Percentiles rank a stretch among this genome's conserved stretches.
Conservation (phyloP, 2,113 vertebrate genomes). For the Hippocampus barbouri region DNA sequence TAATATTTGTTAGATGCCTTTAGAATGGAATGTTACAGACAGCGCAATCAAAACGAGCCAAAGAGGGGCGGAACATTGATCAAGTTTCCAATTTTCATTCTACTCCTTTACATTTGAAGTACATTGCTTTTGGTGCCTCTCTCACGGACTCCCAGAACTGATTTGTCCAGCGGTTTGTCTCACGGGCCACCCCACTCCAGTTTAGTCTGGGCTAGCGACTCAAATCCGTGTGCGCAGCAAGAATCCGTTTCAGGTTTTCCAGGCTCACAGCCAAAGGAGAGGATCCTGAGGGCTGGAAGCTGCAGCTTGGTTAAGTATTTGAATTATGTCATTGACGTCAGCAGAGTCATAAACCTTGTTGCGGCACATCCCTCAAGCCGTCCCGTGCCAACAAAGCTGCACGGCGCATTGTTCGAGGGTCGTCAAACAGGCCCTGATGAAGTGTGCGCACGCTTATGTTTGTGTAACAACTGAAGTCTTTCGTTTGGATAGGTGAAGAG, state of each 20-base stretch:
- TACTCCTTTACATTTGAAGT: background rate
- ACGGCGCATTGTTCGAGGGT: conserved; percentile 75
- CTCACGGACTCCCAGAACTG: conserved; percentile 7
- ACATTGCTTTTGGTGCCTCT: background rate
- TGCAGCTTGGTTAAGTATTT: conserved; percentile 94
- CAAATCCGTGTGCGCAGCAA: conserved; percentile 53
- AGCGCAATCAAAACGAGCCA: too few species aligned
- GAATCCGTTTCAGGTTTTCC: conserved; percentile 78
- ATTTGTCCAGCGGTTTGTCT: conserved; percentile 17
- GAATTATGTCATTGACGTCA: conserved; percentile 99
- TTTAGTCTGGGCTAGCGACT: conserved; percentile 32
- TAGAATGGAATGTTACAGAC: background rate
- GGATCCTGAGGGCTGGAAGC: conserved; percentile 80
- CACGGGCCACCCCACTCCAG: conserved; percentile 19
- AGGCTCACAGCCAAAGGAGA: conserved; percentile 62
- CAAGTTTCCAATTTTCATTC: background rate
- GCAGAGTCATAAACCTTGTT: conserved; percentile 94
- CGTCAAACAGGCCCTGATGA: conserved; percentile 67
- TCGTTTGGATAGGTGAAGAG: conserved; percentile 53
- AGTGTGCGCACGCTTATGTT: conserved; percentile 21
- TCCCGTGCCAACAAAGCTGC: conserved; percentile 82
- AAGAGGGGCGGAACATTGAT: too few species aligned
- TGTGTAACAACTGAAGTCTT: conserved; percentile 19
- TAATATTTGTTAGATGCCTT: background rate
- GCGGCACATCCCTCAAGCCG: conserved; percentile 82